Conservation (phyloP, 2,113 vertebrate genomes). For the Ammodytes marinus region DNA sequence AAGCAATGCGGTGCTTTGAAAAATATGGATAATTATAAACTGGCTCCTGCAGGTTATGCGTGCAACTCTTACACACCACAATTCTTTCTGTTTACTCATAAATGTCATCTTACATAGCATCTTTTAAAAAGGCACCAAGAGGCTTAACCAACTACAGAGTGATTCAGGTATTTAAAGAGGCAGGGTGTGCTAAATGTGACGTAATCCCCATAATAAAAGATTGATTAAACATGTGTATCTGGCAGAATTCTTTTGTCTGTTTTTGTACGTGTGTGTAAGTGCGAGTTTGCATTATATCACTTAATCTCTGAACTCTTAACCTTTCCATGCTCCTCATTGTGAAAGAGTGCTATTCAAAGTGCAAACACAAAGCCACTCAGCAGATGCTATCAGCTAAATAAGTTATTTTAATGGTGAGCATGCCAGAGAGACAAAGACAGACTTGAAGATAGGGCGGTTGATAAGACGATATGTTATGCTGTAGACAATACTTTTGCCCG, state of each 20-base stretch:
- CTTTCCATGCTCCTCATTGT: background rate
- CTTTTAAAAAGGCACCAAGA: background rate
- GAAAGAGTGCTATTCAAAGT: slow-evolving; percentile 54
- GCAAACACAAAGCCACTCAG: slow-evolving; percentile 45
- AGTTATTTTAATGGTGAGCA: slow-evolving; percentile 64
- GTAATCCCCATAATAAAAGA: background rate
- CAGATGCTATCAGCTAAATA: slow-evolving; percentile 62
- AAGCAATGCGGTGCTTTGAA: background rate
- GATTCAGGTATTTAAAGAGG: background rate
- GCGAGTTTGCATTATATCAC: background rate
- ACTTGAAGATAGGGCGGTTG: slow-evolving; percentile 19
- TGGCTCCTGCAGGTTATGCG: background rate
- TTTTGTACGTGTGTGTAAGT: background rate
- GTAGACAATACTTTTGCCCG: background rate
- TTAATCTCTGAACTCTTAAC: slow-evolving; percentile 5
- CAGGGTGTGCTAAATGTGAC: background rate
- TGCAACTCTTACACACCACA: background rate
- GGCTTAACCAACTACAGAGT: background rate
- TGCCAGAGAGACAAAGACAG: slow-evolving; percentile 48
- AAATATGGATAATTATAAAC: background rate
- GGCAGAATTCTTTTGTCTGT: no score
- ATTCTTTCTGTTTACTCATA: background rate
- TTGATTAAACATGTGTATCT: background rate
- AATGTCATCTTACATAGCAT: background rate
- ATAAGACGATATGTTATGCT: slow-evolving; percentile 25